Conservation (phyloP, 2,888 invertebrate genomes). For the Ochropleura plecta region DNA sequence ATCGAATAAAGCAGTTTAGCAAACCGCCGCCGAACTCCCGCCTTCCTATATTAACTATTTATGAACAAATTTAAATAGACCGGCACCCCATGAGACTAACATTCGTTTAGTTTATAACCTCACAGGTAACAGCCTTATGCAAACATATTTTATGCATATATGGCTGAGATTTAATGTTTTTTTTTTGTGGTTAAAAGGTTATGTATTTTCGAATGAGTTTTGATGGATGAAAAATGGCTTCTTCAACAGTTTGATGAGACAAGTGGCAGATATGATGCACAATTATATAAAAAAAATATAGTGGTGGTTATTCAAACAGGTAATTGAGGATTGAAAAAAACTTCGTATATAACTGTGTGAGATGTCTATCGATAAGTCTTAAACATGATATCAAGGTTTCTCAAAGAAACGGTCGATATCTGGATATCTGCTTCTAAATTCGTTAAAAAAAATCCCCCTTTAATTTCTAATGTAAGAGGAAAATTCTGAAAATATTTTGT, state of each 20-base stretch:
- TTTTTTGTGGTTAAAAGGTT: not conserved
- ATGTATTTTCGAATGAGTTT: not conserved
- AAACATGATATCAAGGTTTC: too few relatives aligned
- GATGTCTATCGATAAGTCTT: too few relatives aligned
- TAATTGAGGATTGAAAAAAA: too few relatives aligned
- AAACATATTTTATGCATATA: constrained; percentile 66
- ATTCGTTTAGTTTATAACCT: constrained; percentile 72
- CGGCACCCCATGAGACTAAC: constrained; percentile 64
- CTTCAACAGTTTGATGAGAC: not conserved
- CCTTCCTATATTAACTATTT: constrained; percentile 84
- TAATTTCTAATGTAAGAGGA: too few relatives aligned
- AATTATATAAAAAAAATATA: too few relatives aligned
- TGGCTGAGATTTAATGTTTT: constrained; percentile 42
- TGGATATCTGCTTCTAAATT: too few relatives aligned
- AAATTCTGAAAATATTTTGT: too few relatives aligned
- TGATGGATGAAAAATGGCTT: not conserved
- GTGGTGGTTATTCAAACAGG: too few relatives aligned
- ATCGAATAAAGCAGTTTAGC: constrained; percentile 85
- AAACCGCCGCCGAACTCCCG: constrained; percentile 78
- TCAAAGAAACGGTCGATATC: too few relatives aligned
- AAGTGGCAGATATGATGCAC: not conserved
- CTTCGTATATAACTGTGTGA: too few relatives aligned
- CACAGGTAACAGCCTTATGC: constrained; percentile 62
- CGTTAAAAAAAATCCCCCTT: too few relatives aligned
- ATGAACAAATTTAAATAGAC: constrained; percentile 84